Evolutionary conservation across 2,113 vertebrate genomes (phyloP).

Genomic region (Monopterus albus): DNA sequence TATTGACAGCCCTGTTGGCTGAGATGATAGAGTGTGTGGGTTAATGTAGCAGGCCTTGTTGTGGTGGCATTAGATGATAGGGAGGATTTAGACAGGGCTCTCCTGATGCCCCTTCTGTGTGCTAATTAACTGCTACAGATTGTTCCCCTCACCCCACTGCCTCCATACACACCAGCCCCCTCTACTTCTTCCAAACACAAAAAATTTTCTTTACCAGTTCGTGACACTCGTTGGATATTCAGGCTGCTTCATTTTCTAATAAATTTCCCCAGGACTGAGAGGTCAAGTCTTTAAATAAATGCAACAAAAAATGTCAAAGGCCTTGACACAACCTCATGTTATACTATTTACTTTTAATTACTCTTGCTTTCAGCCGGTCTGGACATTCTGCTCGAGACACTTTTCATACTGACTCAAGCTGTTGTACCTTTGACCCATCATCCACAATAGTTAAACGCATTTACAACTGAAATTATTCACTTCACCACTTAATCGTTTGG

Average conservation of each 20-base stretch:
- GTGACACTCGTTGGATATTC: constrained; percentile 73
- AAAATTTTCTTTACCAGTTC: constrained; percentile 69
- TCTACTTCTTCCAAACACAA: constrained; percentile 42
- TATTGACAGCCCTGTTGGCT: constrained; percentile 40
- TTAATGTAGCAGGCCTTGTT: constrained; percentile 74
- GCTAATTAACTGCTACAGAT: constrained; percentile 79
- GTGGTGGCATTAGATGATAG: constrained; percentile 72
- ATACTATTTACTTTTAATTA: constrained; percentile 77
- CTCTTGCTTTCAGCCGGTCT: constrained; percentile 41
- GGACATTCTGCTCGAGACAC: constrained; percentile 32
- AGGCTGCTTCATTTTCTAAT: constrained; percentile 64
- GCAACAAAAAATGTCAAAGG: constrained; percentile 78
- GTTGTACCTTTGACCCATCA: constrained; percentile 30
- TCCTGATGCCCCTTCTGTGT: constrained; percentile 62
- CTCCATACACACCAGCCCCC: constrained; percentile 18
- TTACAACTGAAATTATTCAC: not conserved
- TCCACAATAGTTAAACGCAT: constrained; percentile 1
- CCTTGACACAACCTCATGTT: constrained; percentile 65
- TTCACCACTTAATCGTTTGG: not conserved
- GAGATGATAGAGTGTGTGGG: constrained; percentile 53
- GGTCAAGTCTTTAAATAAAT: constrained; percentile 78
- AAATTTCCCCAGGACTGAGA: constrained; percentile 65
- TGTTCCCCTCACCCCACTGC: constrained; percentile 48
- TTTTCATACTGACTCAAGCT: constrained; percentile 34
- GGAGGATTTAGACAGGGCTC: constrained; percentile 71